phyloP scores from a whole-genome alignment of 1,140 invertebrate genomes.

The Ooceraea biroi region DNA sequence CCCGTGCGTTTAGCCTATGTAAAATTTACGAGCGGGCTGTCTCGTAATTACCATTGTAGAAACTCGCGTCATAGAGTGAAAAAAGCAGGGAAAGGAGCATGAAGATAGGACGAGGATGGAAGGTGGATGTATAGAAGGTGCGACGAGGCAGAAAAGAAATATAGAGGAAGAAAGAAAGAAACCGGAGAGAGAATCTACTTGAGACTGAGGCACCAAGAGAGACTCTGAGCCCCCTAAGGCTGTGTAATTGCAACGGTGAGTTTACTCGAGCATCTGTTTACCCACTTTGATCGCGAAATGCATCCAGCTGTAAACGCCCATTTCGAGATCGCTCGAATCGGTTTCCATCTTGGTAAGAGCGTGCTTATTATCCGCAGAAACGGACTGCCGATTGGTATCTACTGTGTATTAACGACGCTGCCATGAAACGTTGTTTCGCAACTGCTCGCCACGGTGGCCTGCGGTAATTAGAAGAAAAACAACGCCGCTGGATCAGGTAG shows the following conservation, averaged over 20 bases:
- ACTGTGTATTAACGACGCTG: constrained; percentile 66
- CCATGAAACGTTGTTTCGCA: constrained; percentile 63
- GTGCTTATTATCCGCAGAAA: constrained; percentile 71
- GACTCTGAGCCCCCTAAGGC: constrained; percentile 66
- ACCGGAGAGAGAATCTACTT: background rate
- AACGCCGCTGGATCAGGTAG: constrained; percentile 1
- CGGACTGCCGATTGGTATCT: constrained; percentile 73
- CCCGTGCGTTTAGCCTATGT: constrained; percentile 57
- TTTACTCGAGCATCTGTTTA: constrained; percentile 80
- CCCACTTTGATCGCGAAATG: constrained; percentile 75
- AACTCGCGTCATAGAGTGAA: constrained; percentile 51
- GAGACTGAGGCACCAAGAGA: background rate
- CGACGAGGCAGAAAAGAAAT: background rate
- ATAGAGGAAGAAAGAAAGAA: background rate
- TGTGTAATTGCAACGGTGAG: constrained; percentile 77
- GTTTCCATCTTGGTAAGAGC: constrained; percentile 66
- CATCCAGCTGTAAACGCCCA: constrained; percentile 66
- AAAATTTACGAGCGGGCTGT: constrained; percentile 76
- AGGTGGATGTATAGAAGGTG: background rate
- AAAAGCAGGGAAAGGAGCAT: background rate
- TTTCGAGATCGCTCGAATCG: constrained; percentile 65
- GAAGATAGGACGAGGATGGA: background rate
- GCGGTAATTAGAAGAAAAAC: constrained; percentile 68
- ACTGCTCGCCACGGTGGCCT: constrained; percentile 59
- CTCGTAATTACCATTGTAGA: constrained; percentile 82